Conservation (phyloP, 2,113 vertebrate species). For the Axis porcinus region DNA sequence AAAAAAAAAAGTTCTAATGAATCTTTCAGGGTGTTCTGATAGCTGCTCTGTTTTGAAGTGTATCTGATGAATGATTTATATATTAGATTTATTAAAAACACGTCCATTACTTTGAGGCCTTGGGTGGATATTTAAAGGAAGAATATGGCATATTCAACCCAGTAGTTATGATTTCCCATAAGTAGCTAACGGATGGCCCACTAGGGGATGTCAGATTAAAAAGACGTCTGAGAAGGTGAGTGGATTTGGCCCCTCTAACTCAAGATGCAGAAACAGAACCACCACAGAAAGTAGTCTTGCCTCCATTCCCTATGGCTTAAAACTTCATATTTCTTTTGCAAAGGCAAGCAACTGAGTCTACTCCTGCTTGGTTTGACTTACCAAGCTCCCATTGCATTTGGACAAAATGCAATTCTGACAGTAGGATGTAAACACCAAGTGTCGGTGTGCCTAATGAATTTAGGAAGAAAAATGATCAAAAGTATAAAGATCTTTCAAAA, state of each 20-base stretch:
- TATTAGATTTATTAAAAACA: slow-evolving; percentile 58
- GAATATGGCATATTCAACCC: not conserved
- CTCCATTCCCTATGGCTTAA: not conserved
- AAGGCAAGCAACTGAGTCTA: not conserved
- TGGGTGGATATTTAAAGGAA: slow-evolving; percentile 38
- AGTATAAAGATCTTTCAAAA: slow-evolving; percentile 3
- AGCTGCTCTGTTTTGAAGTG: slow-evolving; percentile 51
- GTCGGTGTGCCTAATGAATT: not conserved
- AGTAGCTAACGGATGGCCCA: not conserved
- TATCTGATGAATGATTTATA: slow-evolving; percentile 59
- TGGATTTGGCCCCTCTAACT: not conserved
- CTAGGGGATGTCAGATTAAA: not conserved
- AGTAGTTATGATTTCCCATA: not conserved
- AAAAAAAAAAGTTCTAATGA: slow-evolving; percentile 49
- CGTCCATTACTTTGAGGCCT: not conserved
- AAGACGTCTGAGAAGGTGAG: not conserved
- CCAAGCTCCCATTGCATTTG: not conserved
- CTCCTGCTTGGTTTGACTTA: not conserved
- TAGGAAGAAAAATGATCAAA: not conserved
- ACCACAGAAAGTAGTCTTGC: not conserved
- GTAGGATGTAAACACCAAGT: not conserved
- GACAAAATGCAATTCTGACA: not conserved
- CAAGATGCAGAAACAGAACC: not conserved
- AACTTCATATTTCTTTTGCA: not conserved
- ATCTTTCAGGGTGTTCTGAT: slow-evolving; percentile 54